Conservation (phyloP, 2,797 vertebrate species). For the Poeciliopsis presidionis region DNA sequence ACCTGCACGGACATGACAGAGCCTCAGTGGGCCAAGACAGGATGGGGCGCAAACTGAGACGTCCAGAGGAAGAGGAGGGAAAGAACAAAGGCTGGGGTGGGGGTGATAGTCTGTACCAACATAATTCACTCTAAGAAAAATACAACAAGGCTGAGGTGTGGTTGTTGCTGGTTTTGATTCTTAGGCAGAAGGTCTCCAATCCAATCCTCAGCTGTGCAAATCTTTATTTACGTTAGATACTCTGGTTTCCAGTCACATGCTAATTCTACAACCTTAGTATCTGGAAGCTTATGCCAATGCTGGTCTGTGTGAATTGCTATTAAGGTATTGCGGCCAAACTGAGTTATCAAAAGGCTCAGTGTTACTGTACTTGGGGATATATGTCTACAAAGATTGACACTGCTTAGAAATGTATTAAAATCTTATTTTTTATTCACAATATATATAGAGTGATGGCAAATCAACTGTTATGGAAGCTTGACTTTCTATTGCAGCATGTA, state of each 20-base stretch:
- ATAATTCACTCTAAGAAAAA: conserved; percentile 28
- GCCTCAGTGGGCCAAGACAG: conserved; percentile 23
- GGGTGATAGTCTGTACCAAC: conserved; percentile 28
- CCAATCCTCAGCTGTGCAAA: background rate
- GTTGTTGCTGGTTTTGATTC: background rate
- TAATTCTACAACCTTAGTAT: background rate
- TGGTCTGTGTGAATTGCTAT: background rate
- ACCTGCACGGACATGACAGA: conserved; percentile 61
- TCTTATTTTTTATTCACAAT: background rate
- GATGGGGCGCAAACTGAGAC: conserved; percentile 24
- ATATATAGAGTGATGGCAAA: too few species aligned
- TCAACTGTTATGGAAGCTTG: too few species aligned
- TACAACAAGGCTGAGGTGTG: background rate
- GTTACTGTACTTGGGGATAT: too few species aligned
- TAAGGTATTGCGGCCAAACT: background rate
- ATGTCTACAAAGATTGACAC: background rate
- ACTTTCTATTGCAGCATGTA: too few species aligned
- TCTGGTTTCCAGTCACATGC: background rate
- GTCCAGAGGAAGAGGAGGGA: conserved; percentile 35
- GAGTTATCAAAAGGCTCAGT: background rate
- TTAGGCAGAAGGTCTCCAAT: background rate
- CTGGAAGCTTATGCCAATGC: background rate
- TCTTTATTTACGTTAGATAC: background rate
- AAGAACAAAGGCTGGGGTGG: conserved; percentile 28
- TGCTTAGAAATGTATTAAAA: background rate